Conservation (phyloP, 2,797 vertebrate species). For the Tokudaia muenninki region DNA sequence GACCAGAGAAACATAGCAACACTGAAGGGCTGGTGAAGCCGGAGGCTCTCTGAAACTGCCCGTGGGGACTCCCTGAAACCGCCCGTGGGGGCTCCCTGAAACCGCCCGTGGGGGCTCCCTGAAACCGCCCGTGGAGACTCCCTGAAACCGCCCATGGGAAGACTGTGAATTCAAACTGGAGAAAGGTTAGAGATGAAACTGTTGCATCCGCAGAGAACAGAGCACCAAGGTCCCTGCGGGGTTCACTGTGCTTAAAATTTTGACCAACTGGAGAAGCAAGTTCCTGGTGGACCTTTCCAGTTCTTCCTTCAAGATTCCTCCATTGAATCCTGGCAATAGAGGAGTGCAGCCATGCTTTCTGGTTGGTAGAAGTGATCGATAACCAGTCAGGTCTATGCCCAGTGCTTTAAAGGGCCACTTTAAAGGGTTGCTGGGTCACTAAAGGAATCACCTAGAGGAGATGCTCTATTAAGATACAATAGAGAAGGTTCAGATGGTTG, state of each 20-base stretch:
- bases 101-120: too few relatives aligned
- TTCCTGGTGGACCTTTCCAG: background rate
- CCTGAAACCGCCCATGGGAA: too few relatives aligned
- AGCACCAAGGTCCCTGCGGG: background rate
- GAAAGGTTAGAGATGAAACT: too few relatives aligned
- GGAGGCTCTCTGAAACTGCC: rapidly evolving
- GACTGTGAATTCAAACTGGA: background rate
- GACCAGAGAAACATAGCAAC: background rate
- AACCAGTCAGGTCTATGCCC: background rate
- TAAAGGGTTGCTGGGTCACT: background rate
- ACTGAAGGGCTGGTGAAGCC: background rate
- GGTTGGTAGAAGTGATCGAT: background rate
- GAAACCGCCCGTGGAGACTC: too few relatives aligned
- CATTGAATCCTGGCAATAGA: background rate
- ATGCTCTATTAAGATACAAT: too few relatives aligned
- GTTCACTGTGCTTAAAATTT: background rate
- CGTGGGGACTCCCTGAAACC: too few relatives aligned
- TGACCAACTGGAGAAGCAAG: background rate
- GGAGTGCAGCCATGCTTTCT: too few relatives aligned
- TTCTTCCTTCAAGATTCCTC: background rate
- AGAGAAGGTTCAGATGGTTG: too few relatives aligned
- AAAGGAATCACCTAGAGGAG: background rate
- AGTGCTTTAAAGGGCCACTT: background rate
- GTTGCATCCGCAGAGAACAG: rapidly evolving
- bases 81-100: rapidly evolving